Evolutionary conservation across 2,797 vertebrate genomes (phyloP).

Genomic region (Spondyliosoma cantharus): DNA sequence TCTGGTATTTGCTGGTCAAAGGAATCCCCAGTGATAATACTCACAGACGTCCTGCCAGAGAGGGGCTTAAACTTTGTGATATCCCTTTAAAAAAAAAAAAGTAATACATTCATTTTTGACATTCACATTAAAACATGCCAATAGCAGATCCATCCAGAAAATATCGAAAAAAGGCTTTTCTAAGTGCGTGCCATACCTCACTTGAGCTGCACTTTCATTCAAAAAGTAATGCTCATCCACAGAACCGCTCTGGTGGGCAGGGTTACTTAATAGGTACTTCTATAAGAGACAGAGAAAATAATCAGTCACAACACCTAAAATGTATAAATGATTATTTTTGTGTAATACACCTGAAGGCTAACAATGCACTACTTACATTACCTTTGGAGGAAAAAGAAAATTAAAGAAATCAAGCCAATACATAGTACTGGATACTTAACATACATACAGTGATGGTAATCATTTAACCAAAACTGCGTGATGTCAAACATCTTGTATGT

Average conservation of each 20-base stretch:
- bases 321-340: background rate
- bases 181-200: conserved; percentile 77
- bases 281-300: conserved; percentile 45
- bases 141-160: background rate
- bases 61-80: conserved; percentile 86
- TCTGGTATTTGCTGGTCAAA: conserved; percentile 84
- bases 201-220: conserved; percentile 88
- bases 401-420: background rate
- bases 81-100: conserved; percentile 75
- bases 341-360: background rate
- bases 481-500: background rate
- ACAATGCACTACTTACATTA: background rate
- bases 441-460: background rate
- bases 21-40: conserved; percentile 83
- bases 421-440: background rate
- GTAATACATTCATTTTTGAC: background rate
- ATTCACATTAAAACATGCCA: conserved; percentile 6
- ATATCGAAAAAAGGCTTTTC: background rate
- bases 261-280: conserved; percentile 88
- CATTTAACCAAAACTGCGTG: background rate
- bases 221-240: conserved; percentile 89
- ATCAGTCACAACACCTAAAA: background rate
- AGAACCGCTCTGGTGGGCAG: conserved; percentile 85
- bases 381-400: background rate
- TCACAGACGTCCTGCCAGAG: conserved; percentile 83